These are phyloP conservation scores for Cryptotis parvus DNA, from an alignment of 2,113 vertebrate species.

Conservation along the genomic window DNA sequence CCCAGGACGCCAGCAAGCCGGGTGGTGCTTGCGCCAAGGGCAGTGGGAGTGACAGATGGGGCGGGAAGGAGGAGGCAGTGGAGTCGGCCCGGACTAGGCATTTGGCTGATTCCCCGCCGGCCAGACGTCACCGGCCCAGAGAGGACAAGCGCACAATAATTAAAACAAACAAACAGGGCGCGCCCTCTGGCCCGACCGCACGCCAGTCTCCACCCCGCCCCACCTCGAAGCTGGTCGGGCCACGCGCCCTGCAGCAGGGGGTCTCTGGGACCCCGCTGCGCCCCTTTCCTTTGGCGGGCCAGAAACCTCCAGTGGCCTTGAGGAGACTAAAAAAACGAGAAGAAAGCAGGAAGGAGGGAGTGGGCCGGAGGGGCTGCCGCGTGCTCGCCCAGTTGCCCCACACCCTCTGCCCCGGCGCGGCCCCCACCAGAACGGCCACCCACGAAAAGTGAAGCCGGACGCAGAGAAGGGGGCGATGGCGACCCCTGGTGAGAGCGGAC, in stretches of 20 bases:
- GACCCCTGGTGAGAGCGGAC: no score
- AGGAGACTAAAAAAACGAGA: slow-evolving; percentile 8
- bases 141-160: no score
- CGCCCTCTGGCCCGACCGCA: no score
- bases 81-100: not conserved
- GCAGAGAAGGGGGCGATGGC: no score
- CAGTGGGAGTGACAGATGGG: not conserved
- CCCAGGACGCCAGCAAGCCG: not conserved
- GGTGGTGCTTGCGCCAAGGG: not conserved
- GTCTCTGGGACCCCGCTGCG: no score
- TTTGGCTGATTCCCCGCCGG: not conserved
- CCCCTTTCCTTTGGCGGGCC: not conserved
- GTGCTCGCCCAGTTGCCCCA: no score
- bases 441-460: no score
- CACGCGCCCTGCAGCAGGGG: not conserved
- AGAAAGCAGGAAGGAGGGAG: not conserved
- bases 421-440: no score
- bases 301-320: not conserved
- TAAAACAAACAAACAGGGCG: no score
- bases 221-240: not conserved
- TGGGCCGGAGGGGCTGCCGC: not conserved
- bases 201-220: not conserved
- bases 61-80: not conserved
- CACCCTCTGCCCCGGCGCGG: no score
- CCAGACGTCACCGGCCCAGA: no score